Base-by-base conservation (phyloP, 1,140 invertebrate species). In the Gryllus bimaculatus region DNA sequence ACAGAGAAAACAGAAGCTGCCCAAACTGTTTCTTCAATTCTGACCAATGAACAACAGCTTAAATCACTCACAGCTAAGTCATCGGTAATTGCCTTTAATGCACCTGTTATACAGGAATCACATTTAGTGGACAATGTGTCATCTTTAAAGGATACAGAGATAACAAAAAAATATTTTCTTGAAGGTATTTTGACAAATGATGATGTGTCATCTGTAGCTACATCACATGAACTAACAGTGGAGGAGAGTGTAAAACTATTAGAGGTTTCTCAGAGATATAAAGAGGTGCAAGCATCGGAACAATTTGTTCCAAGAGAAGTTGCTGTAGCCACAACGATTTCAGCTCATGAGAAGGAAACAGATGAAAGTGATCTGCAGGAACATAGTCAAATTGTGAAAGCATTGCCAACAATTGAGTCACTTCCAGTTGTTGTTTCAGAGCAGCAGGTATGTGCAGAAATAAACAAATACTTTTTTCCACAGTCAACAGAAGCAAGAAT, bases 1-100 rank as follows among this genome's bases (percentile, higher is more conserved):
- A 26, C 20, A 39, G 39, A 79, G 8, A 21, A 79, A 76, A 47
- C 75, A 48, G 26, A 39, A 78, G 54, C 26, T 77, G 47, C 77
- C 48, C 26, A 79, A 26, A 48, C 39, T 79, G 79, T 79, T 79
- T 15, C 7, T 18, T 39, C 21, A 3, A 20, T 76, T 5, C 48
- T 48, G 20, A 47, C 13, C 20, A 10, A 6, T 8, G 54, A 26
- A 39, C 26, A 39, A 39, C 8, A 13, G 15, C 3, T 47, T 6
- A 76, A 76, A 76, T 6, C 75, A 47, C n/a, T 47, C 8, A 26
- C 39, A 6, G 75, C 75, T 21, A 10, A 76, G 1, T 47, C 39
- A 47, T 26, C 8, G 13, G 75, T 76, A 47, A 47, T 76, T 21
- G 4, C n/a, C 10, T 18, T 13, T 47, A 47, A 76, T 47, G 75